Evolutionary conservation across 2,797 vertebrate species (phyloP), one percentile per base, ranked within the genome.

Genomic region (Hydrolagus colliei): DNA sequence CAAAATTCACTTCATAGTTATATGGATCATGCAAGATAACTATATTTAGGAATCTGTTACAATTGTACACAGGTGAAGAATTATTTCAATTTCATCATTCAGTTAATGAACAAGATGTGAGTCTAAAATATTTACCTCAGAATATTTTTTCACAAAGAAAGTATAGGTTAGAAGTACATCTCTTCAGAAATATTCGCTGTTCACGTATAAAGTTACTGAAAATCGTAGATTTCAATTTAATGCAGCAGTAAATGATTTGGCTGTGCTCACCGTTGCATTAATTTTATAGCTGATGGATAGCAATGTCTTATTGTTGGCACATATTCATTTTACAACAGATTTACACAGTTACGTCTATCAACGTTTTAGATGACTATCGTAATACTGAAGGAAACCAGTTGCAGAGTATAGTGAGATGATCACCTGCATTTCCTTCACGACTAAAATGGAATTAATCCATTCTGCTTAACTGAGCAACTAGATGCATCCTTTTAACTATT

Each of bases 1-100:
- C 80, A 86, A 90, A 91, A 91, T 92, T 72, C 67, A 88, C 87
- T 86, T 65, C 68, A n/a, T 82, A 82, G 41, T 32, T 82, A 82
- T 84, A 84, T 84, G 41, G 41, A 11, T 71, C 79, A 84, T 84
- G 79, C 79, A 84, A 84, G 67, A 18, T 71, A 84, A 41, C 71
- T 84, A 27, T n/a, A 84, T 84, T 71, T 68, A 71, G 41, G 32
- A 67, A 52, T 84, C 79, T 35, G 16, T 84, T 71, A 71, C 20
- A 84, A 84, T 68, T 84, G 71, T 84, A 84, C 63, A 82, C 27
- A 82, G 16, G 79, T 68, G 79, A 84, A 52, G 79, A 84, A 84
- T 68, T 84, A 84, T 41, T 84, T 84, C 12, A 35, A 71, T 84
- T 84, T 71, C 52, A 77, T 32, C 41, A 27, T 84, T 84, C 71